Evolutionary conservation across 2,797 vertebrate species (phyloP).

Genomic region (Urosaurus nigricauda): DNA sequence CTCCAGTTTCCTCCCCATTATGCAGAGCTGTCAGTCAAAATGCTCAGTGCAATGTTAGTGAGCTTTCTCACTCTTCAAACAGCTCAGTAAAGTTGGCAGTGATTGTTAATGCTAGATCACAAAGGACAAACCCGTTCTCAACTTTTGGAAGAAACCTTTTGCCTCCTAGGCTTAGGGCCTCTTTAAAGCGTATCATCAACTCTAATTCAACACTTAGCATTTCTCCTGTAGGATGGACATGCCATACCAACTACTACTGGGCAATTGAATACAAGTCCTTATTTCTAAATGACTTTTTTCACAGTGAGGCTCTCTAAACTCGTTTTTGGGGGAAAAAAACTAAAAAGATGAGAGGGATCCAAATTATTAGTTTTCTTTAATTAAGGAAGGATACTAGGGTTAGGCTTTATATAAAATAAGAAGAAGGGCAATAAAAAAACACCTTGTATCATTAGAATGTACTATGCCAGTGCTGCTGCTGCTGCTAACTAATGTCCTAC

Average conservation of each 20-base stretch:
- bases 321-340: not conserved
- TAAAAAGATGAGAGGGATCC: not conserved
- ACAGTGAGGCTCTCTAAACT: not conserved
- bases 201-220: not conserved
- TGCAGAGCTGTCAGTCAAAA: too few relatives aligned
- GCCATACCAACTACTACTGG: not conserved
- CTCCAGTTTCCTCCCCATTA: not conserved
- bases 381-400: not conserved
- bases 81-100: not conserved
- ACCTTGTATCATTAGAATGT: not conserved
- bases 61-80: not conserved
- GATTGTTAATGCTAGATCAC: not conserved
- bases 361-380: not conserved
- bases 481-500: not conserved
- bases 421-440: not conserved
- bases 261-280: not conserved
- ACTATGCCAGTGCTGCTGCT: not conserved
- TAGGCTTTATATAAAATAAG: not conserved
- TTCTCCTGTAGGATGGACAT: not conserved
- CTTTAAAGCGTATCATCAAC: not conserved
- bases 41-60: not conserved
- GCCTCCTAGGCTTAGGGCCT: not conserved
- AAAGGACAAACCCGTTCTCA: not conserved
- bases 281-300: not conserved
- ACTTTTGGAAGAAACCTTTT: not conserved